These are phyloP conservation scores for Bombus terrestris DNA, from an alignment of 1,140 invertebrate species.

Conservation along the genomic window DNA sequence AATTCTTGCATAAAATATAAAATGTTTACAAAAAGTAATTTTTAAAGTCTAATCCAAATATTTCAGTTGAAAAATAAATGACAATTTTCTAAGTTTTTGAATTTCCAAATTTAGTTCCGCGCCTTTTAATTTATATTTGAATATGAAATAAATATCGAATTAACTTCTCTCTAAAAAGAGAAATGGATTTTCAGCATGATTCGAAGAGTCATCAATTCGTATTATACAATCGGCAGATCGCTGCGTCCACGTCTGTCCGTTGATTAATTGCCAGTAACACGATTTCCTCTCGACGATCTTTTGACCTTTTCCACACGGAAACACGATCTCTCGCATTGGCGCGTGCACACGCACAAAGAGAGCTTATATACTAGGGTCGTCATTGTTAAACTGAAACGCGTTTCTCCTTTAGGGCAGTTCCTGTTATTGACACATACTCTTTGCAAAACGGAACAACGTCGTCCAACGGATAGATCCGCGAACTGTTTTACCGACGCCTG, in stretches of 20 bases:
- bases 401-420: conserved; percentile 17
- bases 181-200: neutral
- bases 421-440: conserved; percentile 34
- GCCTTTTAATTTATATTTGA: neutral
- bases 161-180: neutral
- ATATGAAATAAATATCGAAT: neutral
- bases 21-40: neutral
- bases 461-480: neutral
- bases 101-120: neutral
- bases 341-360: neutral
- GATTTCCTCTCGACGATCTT: conserved; percentile 36
- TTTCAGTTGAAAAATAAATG: neutral
- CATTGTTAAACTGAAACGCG: conserved; percentile 21
- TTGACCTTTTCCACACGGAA: conserved; percentile 33
- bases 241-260: neutral
- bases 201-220: conserved; percentile 18
- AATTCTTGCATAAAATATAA: neutral
- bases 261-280: conserved; percentile 37
- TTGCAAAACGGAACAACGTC: neutral
- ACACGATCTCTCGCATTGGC: neutral
- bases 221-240: conserved; percentile 16
- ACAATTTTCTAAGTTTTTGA: neutral
- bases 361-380: neutral
- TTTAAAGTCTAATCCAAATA: neutral
- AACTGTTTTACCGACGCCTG: conserved; percentile 7